Base-by-base conservation (phyloP, 2,888 invertebrate species). In the Strigamia maritima region DNA sequence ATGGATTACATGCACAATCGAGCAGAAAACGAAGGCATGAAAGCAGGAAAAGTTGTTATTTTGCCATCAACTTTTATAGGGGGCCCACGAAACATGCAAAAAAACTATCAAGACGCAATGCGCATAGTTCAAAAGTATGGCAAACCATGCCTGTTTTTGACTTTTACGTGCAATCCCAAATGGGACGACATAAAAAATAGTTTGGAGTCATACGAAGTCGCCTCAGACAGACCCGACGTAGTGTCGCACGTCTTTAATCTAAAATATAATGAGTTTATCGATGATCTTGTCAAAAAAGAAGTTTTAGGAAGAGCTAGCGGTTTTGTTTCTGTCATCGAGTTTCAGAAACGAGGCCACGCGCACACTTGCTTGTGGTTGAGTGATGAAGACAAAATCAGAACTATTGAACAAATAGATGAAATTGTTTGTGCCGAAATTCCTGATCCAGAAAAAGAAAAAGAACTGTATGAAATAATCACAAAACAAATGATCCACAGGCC, bases 91-190 rank as follows among this genome's bases (percentile, higher is more conserved):
- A 82, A 83, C 75, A 84, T 85, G 84, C 81, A 83, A 38, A 84
- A 86, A 82, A 82, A 83, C 40, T 85, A 84, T 81, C 85, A 87
- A 81, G 86, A 87, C 83, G 85, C 86, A 0, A 87, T 87, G 86
- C n/a, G n/a, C n/a, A n/a, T n/a, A n/a, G n/a, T n/a, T n/a, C n/a
- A n/a, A n/a, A n/a, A n/a, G n/a, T n/a, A 81, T 83, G 87, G 87
- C 2, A 84, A 84, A 80, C 86, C 87, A 28, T 84, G 85, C 81
- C 81, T 86, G n/a, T 88, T 87, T 81, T 81, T 87, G 7, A 87
- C 87, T n/a, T 83, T 87, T 81, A 87, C 87, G 0, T 86, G 86
- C 80, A 87, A 87, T 82, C 86, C 86, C 1, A 84, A 84, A 78
- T 87, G 86, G 86, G 80, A 78, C 22, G 86, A 87, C 82, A 86